phyloP scores from a whole-genome alignment of 1,140 invertebrate genomes.

The Drosophila sproati region DNA sequence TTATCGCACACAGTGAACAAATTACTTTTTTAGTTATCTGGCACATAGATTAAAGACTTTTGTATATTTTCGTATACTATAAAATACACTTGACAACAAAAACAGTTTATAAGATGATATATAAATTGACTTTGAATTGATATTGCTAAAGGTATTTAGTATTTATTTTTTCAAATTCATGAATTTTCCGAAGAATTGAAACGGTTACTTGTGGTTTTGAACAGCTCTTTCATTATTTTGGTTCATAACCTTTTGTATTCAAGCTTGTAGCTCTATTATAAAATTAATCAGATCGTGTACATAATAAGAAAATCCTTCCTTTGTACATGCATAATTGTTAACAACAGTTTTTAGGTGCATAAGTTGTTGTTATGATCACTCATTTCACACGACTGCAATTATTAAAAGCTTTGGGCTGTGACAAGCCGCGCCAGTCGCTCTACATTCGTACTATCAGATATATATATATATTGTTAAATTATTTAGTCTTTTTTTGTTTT shows the following conservation, averaged over 20 bases:
- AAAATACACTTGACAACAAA: conserved; percentile 5
- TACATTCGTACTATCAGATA: conserved; percentile 6
- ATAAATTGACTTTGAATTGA: too few species aligned
- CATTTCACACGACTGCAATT: conserved; percentile 38
- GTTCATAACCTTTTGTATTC: background rate
- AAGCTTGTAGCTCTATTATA: too few species aligned
- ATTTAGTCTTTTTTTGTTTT: conserved; percentile 14
- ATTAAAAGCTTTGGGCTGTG: conserved; percentile 44
- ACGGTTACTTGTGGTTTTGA: background rate
- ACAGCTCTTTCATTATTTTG: background rate
- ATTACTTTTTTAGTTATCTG: conserved; percentile 54
- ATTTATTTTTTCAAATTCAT: background rate
- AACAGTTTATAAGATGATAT: too few species aligned
- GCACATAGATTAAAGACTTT: conserved; percentile 44
- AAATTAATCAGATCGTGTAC: too few species aligned
- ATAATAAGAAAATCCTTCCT: background rate
- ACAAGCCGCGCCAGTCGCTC: conserved; percentile 20
- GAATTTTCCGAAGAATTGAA: too few species aligned
- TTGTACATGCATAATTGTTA: background rate
- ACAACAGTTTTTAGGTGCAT: conserved; percentile 12
- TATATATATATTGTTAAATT: conserved; percentile 2
- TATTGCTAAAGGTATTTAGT: too few species aligned
- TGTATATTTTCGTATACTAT: background rate
- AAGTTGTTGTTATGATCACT: conserved; percentile 28
- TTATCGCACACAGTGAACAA: conserved; percentile 67